Evolutionary conservation across 2,113 vertebrate species (phyloP).

Genomic region (Cepphus grylle): DNA sequence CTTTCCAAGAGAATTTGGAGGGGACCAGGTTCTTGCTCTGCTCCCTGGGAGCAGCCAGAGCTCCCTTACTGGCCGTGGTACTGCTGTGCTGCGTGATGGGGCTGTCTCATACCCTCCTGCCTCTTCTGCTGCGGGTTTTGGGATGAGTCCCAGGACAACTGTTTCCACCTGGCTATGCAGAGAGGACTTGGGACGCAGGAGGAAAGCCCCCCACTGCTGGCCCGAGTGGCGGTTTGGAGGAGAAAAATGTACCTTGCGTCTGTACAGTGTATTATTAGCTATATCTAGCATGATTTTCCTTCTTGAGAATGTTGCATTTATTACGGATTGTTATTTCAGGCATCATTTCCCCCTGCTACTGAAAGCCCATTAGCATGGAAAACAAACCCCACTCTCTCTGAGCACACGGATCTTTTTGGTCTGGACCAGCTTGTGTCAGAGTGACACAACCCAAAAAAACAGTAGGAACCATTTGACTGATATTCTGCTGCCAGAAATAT

Average conservation of each 20-base stretch:
- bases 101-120: background rate
- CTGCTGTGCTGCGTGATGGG: rapidly evolving
- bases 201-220: background rate
- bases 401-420: background rate
- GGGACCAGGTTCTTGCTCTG: background rate
- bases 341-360: constrained; percentile 17
- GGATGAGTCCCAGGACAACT: background rate
- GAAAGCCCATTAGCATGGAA: constrained; percentile 5
- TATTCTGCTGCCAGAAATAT: constrained; percentile 27
- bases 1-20: background rate
- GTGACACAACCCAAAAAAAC: constrained; percentile 6
- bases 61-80: background rate
- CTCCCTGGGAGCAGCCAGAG: background rate
- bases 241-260: background rate
- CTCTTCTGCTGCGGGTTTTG: background rate
- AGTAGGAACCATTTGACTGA: background rate
- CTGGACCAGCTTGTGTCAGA: constrained; percentile 8
- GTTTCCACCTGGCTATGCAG: background rate
- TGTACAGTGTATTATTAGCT: background rate
- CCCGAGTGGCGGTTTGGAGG: background rate
- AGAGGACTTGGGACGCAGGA: background rate
- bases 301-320: background rate
- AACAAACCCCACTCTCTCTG: background rate
- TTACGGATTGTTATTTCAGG: constrained; percentile 49
- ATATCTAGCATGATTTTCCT: background rate